Base-by-base conservation (phyloP, 2,113 vertebrate species). In the Ondatra zibethicus region DNA sequence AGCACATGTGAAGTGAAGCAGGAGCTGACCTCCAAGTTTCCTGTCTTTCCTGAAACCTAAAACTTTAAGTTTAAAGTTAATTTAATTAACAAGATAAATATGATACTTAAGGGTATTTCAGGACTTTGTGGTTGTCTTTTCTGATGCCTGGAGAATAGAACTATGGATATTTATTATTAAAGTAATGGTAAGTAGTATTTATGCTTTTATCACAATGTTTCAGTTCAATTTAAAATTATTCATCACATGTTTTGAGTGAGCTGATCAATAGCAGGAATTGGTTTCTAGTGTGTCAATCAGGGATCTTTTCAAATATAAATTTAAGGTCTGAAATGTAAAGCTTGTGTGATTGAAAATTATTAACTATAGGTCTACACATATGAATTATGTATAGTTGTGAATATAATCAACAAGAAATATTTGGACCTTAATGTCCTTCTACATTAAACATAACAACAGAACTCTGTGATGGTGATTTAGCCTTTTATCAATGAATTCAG, bases 141-240 rank as follows among this genome's bases (percentile, higher is more conserved):
- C 10, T 42, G 45, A 76, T 90, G 27, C 19, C 10, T 9, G 63
- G 65, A 91, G 95, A 86, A 86, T 75, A 58, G 31, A 4, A 42
- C 27, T 52, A 42, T 68, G 4, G 10, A 42, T 2, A 96, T 80
- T 3, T 85, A 73, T 72, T 70, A 13, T 23, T 45, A 76, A 81
- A 70, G 36, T 76, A 29, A 66, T 88, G 21, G 61, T 61, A 87
- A 88, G 12, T 7, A 72, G 13, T 21, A 23, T 75, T 95, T 84
- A 29, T 81, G n/a, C 1, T 96, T 75, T 95, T 73, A 13, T 92
- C 17, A 82, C 3, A 58, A 50, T 63, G 7, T 80, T 92, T 94
- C 19, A 82, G 76, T 55, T 95, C 47, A 95, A 94, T 50, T 88
- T 14, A 39, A 90, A 90, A 89, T 89, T 78, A 94, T 29, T 93